phyloP scores from a whole-genome alignment of 2,888 invertebrate species.

The Amitus sp. region DNA sequence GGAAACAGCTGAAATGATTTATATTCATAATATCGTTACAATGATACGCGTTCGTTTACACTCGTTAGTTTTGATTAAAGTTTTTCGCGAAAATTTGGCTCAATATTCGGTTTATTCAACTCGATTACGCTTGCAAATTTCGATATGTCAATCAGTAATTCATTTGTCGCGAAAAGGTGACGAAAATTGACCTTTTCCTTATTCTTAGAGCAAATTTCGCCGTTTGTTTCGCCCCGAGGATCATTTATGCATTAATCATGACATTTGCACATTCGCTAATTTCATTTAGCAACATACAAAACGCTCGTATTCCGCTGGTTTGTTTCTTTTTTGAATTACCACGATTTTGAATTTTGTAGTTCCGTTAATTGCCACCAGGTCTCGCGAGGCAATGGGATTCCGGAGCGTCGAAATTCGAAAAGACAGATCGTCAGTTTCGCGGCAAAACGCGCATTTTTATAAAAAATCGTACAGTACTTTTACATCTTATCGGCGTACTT shows the following conservation, averaged over 20 bases:
- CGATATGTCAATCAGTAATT: constrained; percentile 36
- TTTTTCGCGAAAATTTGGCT: constrained; percentile 44
- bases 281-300: no score
- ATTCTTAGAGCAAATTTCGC: no score
- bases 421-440: constrained; percentile 19
- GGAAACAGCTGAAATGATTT: constrained; percentile 31
- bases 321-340: no score
- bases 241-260: no score
- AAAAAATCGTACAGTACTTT: constrained; percentile 26
- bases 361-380: no score
- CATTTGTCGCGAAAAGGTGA: constrained; percentile 11
- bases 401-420: no score
- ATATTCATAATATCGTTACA: constrained; percentile 31
- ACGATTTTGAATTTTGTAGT: no score
- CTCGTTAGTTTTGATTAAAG: constrained; percentile 23
- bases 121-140: constrained; percentile 33
- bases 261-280: no score
- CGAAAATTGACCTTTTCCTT: constrained; percentile 8
- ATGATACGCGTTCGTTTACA: no score
- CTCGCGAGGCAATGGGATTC: no score
- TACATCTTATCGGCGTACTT: constrained; percentile 44
- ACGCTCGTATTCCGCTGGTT: no score
- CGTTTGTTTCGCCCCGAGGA: no score
- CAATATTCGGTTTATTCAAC: constrained; percentile 23
- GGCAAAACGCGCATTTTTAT: constrained; percentile 11